Conservation (phyloP, 2,797 vertebrate species). For the Sebastes wilsoni region DNA sequence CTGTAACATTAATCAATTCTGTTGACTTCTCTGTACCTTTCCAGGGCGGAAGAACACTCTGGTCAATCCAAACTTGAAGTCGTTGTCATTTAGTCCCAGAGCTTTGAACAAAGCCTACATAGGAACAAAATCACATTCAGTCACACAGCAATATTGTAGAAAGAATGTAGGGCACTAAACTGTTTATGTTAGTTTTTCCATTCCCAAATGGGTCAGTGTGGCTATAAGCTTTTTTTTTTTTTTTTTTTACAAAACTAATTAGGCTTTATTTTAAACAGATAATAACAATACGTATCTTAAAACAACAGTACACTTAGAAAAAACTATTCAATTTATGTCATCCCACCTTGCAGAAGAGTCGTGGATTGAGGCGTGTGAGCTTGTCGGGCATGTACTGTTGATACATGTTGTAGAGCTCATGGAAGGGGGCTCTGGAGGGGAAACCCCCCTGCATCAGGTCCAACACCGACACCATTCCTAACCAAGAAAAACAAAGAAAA, state of each 20-base stretch:
- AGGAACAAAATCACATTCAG: constrained; percentile 20
- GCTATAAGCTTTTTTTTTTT: neutral
- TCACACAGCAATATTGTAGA: neutral
- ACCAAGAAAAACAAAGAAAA: neutral
- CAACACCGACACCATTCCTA: constrained; percentile 98
- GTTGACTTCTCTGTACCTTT: constrained; percentile 85
- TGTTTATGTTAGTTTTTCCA: constrained; percentile 6
- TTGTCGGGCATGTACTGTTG: constrained; percentile 96
- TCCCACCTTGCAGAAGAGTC: constrained; percentile 97
- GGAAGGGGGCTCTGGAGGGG: constrained; percentile 96
- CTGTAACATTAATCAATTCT: neutral
- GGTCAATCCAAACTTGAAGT: constrained; percentile 98
- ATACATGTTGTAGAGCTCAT: constrained; percentile 99
- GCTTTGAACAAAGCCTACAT: constrained; percentile 97
- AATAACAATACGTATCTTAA: constrained; percentile 10
- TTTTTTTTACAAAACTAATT: constrained; percentile 11
- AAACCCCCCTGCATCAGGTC: constrained; percentile 99
- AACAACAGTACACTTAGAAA: neutral
- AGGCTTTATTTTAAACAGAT: constrained; percentile 17
- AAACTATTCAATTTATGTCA: neutral
- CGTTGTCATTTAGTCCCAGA: constrained; percentile 93
- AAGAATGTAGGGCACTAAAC: neutral
- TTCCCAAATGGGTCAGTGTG: constrained; percentile 7
- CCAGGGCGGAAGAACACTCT: constrained; percentile 98
- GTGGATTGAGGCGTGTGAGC: constrained; percentile 92